Percentiles rank a stretch among this genome's conserved stretches.
Evolutionary conservation across 1,140 invertebrate species (phyloP).

Genomic region (Drosophila pseudoobscura): DNA sequence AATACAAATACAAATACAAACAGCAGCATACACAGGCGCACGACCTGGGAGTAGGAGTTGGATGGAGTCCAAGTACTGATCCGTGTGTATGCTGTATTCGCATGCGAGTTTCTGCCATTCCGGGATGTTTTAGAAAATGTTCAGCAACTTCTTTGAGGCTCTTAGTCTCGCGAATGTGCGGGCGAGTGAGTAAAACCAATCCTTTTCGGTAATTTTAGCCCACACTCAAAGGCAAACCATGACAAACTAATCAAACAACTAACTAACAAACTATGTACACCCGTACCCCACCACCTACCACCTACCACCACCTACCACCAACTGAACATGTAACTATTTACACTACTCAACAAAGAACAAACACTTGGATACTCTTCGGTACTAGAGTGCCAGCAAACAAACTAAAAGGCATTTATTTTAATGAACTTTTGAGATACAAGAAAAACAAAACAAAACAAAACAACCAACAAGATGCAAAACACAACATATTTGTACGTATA

Average conservation of each 20-base stretch:
- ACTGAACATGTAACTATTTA: constrained; percentile 70
- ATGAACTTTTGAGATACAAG: constrained; percentile 70
- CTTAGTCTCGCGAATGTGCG: constrained; percentile 13
- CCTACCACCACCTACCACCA: constrained; percentile 10
- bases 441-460: constrained; percentile 24
- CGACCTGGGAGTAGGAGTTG: background rate
- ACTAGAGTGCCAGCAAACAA: constrained; percentile 63
- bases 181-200: constrained; percentile 22
- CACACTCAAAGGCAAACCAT: constrained; percentile 45
- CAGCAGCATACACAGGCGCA: constrained; percentile 39
- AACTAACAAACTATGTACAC: constrained; percentile 36
- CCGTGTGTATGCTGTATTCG: constrained; percentile 31
- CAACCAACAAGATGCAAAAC: constrained; percentile 19
- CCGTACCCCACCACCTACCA: constrained; percentile 22
- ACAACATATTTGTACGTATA: constrained; percentile 34
- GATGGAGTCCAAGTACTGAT: constrained; percentile 10
- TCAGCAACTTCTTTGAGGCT: constrained; percentile 36
- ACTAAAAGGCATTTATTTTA: constrained; percentile 80
- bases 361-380: constrained; percentile 50
- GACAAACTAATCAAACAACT: constrained; percentile 46
- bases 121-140: constrained; percentile 44
- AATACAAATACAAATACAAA: constrained; percentile 40
- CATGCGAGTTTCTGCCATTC: constrained; percentile 72
- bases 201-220: constrained; percentile 39
- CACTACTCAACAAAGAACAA: constrained; percentile 55